Percentiles rank a stretch among this genome's conserved stretches.
Evolutionary conservation across 2,888 invertebrate genomes (phyloP).

Genomic region (Chironomus riparius): DNA sequence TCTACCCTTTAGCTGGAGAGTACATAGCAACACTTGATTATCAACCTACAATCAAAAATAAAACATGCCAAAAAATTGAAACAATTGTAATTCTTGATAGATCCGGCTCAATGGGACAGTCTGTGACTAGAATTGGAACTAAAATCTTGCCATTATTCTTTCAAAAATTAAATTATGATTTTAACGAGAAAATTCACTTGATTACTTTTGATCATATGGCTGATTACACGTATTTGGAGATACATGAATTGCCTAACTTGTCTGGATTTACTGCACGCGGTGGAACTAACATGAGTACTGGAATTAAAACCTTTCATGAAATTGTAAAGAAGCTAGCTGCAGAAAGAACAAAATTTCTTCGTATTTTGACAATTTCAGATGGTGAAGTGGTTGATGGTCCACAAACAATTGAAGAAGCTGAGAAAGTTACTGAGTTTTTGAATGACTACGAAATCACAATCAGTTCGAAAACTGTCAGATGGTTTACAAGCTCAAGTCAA

Average conservation of each 20-base stretch:
- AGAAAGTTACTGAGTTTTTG: background rate
- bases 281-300: background rate
- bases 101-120: background rate
- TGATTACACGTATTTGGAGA: background rate
- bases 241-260: background rate
- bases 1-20: background rate
- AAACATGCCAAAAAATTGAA: background rate
- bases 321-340: background rate
- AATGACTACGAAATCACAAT: background rate
- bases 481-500: background rate
- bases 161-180: background rate
- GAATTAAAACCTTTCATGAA: background rate
- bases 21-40: background rate
- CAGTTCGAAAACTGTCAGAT: background rate
- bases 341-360: background rate
- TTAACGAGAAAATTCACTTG: background rate
- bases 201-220: background rate
- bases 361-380: background rate
- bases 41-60: background rate
- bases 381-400: background rate
- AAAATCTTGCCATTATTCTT: background rate
- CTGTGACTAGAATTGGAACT: background rate
- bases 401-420: background rate
- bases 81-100: background rate
- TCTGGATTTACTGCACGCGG: background rate